Evolutionary conservation across 92 coral and sea anemone genomes (phyloP), one percentile per base, ranked within the genome.

Genomic region (Epizoanthus rinbou): DNA sequence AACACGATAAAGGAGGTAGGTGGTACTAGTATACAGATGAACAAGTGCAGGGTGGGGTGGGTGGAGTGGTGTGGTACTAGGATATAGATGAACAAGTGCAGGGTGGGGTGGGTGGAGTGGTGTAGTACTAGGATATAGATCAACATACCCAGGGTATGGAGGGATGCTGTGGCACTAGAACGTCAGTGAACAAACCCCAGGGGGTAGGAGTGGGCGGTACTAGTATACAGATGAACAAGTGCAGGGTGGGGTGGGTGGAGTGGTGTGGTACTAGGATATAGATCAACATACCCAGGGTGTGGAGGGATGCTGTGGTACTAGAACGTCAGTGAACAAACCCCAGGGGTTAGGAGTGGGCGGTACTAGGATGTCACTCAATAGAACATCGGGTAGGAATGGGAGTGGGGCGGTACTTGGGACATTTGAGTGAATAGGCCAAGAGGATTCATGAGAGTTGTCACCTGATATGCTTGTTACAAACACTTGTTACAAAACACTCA

Each of bases 1-100:
- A 75, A 35, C 54, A 78, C 25, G 96, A 92, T 54, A 82, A 65
- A 53, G 74, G 50, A 31, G 72, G 72, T 67, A 5, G 18, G 6
- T 25, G 8, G 18, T 64, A 64, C 39, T 63, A 31, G 11, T 17
- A n/a, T 59, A 4, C 5, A n/a, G 22, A 16, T 6, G 13, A 24
- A 16, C 24, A n/a, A 0, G 1, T 8, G 37, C 11, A 6, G 14
- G 14, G 69, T n/a, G 39, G 69, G 39, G 37, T 23, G 16, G 31
- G 37, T 64, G 13, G 17, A 37, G 17, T 16, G 5, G 39, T 3
- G 37, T 13, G 13, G n/a, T 37, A 37, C 43, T 37, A 37, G 43
- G 2, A 3, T 37, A 37, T 6, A 37, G 5, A 37, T 65, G 6
- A 18, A 37, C 6, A 39, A 25, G 70, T 17, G 39, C 6, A 23